Conservation (phyloP, 2,888 invertebrate species). For the Lymantria monacha region DNA sequence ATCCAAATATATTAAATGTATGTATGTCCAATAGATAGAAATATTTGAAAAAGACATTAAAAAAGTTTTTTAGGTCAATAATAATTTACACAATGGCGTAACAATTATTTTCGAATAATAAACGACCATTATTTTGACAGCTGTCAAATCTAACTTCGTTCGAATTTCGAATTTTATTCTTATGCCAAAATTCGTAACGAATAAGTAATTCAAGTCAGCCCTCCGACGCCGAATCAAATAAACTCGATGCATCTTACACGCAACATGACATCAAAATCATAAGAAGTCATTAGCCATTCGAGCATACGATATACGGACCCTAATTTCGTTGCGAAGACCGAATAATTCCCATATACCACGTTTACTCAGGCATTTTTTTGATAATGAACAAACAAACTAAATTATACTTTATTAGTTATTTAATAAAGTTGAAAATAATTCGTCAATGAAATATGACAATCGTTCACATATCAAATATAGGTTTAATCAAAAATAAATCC, state of each 20-base stretch:
- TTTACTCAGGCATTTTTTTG: slow-evolving; percentile 58
- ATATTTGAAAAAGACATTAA: too few species aligned
- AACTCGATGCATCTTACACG: slow-evolving; percentile 60
- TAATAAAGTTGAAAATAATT: slow-evolving; percentile 33
- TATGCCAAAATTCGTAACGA: slow-evolving; percentile 37
- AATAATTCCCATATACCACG: slow-evolving; percentile 65
- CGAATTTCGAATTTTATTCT: slow-evolving; percentile 28
- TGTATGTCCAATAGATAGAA: too few species aligned
- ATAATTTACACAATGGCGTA: slow-evolving; percentile 4
- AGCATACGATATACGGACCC: slow-evolving; percentile 62
- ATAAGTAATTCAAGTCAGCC: slow-evolving; percentile 49
- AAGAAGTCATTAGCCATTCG: slow-evolving; percentile 78
- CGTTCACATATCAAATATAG: slow-evolving; percentile 56
- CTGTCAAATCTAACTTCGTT: slow-evolving; percentile 26
- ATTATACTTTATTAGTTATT: slow-evolving; percentile 14
- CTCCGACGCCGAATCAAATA: slow-evolving; percentile 59
- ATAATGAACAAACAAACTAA: slow-evolving; percentile 29
- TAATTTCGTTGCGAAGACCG: slow-evolving; percentile 62
- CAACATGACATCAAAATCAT: slow-evolving; percentile 77
- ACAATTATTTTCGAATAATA: slow-evolving; percentile 31
- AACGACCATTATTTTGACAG: slow-evolving; percentile 35
- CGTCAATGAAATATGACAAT: slow-evolving; percentile 51
- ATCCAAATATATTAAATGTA: not conserved
- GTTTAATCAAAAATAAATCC: slow-evolving; percentile 28
- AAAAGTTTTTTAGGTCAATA: not conserved